A percentile compares a stretch with the other conserved stretches of the same genome.
These are phyloP conservation scores for Catharus bicknelli DNA, from an alignment of 2,113 vertebrate genomes.

Conservation along the genomic window DNA sequence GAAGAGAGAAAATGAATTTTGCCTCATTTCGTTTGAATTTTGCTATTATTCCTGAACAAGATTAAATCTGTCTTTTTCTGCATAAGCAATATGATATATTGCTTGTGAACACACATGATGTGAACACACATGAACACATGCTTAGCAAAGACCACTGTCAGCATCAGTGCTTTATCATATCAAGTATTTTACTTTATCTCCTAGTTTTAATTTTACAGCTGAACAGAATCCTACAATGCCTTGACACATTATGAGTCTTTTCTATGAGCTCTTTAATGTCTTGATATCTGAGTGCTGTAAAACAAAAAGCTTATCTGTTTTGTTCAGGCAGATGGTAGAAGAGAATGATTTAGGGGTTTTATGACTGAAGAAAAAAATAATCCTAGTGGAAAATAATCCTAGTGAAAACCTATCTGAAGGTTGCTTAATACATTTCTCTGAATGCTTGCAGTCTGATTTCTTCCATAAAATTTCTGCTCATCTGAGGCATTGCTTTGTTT, in stretches of 20 bases:
- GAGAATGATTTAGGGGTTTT: neutral
- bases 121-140: neutral
- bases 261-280: conserved; percentile 1
- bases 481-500: neutral
- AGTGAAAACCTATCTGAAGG: neutral
- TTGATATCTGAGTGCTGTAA: neutral
- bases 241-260: conserved; percentile 5
- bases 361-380: neutral
- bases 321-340: conserved; percentile 25
- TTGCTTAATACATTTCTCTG: neutral
- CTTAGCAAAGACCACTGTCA: neutral
- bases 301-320: conserved; percentile 41
- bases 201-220: conserved; percentile 27
- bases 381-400: neutral
- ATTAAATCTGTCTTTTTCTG: neutral
- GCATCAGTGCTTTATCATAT: conserved; percentile 11
- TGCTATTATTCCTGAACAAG: neutral
- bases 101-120: neutral
- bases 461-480: neutral
- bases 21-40: neutral
- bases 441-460: neutral
- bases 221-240: conserved; percentile 8
- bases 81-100: neutral
- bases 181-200: conserved; percentile 6
- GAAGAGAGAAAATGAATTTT: neutral